Evolutionary conservation across 23 tunicate genomes (phyloP).

Genomic region (Ascidia mentula): DNA sequence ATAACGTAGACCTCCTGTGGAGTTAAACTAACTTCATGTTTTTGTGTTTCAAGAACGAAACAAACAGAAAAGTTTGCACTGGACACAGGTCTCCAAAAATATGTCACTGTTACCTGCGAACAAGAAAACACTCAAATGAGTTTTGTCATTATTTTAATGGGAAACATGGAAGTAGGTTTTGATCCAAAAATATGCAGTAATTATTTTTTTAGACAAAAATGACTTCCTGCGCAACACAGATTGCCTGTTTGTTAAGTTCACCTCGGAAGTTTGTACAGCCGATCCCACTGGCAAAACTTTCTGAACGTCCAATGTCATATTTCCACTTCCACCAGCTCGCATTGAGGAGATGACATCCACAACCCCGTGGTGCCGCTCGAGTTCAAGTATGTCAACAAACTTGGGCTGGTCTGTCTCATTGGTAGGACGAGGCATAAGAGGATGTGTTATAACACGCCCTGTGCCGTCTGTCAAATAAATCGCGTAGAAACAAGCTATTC

Average conservation of each 20-base stretch:
- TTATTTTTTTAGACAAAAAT: no score
- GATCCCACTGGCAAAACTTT: conserved; percentile 36
- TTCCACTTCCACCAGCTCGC: conserved; percentile 26
- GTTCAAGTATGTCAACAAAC: conserved; percentile 24
- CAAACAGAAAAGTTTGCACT: conserved; percentile 46
- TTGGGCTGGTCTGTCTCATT: conserved; percentile 16
- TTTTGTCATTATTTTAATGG: background rate
- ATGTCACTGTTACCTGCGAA: conserved; percentile 11
- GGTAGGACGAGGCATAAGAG: conserved; percentile 38
- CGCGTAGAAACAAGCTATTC: background rate
- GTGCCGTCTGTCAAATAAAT: conserved; percentile 19
- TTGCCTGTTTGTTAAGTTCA: conserved; percentile 1
- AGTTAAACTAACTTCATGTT: background rate
- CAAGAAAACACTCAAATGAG: no score
- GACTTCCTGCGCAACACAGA: background rate
- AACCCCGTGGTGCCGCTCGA: conserved; percentile 30
- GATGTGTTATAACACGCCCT: conserved; percentile 53
- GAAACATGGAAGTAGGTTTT: background rate
- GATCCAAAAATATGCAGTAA: no score
- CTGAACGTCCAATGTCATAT: background rate
- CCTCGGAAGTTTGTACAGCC: conserved; percentile 16
- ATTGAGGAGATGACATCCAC: conserved; percentile 39
- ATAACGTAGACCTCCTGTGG: conserved; percentile 6
- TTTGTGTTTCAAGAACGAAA: conserved; percentile 24
- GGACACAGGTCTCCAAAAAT: conserved; percentile 32